Percentiles rank a stretch among this genome's conserved stretches.
Conservation (phyloP, 1,140 invertebrate genomes). For the Drosophila bocqueti region DNA sequence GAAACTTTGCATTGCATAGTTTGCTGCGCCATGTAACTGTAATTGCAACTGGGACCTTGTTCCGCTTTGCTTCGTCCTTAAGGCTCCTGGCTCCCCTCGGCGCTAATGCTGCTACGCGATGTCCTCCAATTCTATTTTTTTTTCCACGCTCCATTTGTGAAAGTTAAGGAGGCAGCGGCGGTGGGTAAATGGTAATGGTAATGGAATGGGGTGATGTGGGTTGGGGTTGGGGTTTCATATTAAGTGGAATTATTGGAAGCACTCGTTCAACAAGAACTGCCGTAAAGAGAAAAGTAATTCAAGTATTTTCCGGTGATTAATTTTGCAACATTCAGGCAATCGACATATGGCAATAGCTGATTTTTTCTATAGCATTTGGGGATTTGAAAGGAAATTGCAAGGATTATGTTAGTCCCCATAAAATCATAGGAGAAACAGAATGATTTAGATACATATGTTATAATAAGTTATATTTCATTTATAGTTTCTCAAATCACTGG, state of each 20-base stretch:
- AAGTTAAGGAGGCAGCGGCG: constrained; percentile 23
- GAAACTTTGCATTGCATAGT: constrained; percentile 80
- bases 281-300: constrained; percentile 16
- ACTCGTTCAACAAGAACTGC: constrained; percentile 14
- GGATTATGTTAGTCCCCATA: neutral
- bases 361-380: neutral
- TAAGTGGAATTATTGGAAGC: constrained; percentile 30
- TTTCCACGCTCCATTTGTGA: constrained; percentile 58
- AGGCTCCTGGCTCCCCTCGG: neutral
- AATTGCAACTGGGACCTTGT: constrained; percentile 74
- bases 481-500: no score
- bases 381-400: neutral
- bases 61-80: constrained; percentile 54
- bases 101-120: neutral
- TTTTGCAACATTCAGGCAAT: constrained; percentile 4
- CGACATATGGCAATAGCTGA: neutral
- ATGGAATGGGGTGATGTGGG: neutral
- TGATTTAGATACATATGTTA: neutral
- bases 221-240: constrained; percentile 3
- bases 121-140: constrained; percentile 35
- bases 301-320: constrained; percentile 22
- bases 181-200: constrained; percentile 1
- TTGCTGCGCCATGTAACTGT: constrained; percentile 68
- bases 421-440: neutral
- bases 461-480: neutral